Conservation (phyloP, 2,797 vertebrate species). For the Manis crassicaudata region DNA sequence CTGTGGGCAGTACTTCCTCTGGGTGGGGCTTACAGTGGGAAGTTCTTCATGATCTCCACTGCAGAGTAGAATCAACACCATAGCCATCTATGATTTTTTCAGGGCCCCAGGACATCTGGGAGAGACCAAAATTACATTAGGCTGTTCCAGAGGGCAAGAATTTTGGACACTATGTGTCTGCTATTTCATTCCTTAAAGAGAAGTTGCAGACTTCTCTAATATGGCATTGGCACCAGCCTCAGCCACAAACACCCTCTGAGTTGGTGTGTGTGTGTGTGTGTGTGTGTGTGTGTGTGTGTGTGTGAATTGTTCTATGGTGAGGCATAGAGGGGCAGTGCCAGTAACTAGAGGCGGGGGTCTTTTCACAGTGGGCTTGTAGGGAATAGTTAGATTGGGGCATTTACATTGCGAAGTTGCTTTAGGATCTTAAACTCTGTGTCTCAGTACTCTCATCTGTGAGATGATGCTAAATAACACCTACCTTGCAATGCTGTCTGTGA, state of each 20-base stretch:
- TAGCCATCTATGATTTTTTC: neutral
- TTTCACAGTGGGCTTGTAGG: neutral
- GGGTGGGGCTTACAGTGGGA: neutral
- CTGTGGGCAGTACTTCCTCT: neutral
- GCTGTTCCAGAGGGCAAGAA: neutral
- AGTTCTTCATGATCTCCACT: neutral
- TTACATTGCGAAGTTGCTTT: neutral
- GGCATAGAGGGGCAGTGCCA: neutral
- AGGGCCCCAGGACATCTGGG: neutral
- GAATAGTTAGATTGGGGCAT: neutral
- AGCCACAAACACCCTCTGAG: neutral
- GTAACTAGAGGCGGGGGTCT: fast-evolving
- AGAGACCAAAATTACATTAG: neutral
- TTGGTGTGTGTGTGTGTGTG: neutral
- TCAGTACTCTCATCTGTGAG: conserved; percentile 26
- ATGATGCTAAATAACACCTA: neutral
- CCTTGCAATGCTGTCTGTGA: neutral
- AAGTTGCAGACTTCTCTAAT: neutral
- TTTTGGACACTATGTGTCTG: neutral
- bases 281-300: neutral
- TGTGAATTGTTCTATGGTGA: neutral
- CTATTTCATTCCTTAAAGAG: neutral
- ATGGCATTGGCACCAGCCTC: neutral
- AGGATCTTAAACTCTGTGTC: neutral
- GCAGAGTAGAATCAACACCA: neutral